Percentiles rank a stretch among this genome's conserved stretches.
These are phyloP conservation scores for Rhodophaea formosa DNA, from an alignment of 2,888 invertebrate species.

Conservation along the genomic window DNA sequence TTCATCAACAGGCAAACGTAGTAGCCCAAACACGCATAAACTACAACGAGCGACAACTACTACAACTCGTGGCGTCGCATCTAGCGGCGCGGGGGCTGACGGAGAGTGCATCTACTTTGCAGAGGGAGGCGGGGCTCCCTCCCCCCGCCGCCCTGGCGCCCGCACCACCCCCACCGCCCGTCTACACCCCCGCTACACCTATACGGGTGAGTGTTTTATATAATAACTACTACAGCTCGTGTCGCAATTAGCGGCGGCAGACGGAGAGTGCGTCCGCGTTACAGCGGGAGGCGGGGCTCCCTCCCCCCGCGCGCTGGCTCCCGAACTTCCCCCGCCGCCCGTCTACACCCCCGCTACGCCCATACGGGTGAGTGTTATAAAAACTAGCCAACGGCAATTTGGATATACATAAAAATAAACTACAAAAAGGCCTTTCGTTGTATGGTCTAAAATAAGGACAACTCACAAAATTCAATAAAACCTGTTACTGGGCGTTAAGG, in stretches of 20 bases:
- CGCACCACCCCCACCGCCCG: constrained; percentile 72
- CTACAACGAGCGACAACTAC: constrained; percentile 95
- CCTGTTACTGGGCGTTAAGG: too few species aligned
- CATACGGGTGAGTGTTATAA: constrained; percentile 55
- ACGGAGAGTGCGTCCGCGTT: constrained; percentile 86
- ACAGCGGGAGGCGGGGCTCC: constrained; percentile 88
- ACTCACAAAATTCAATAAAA: too few species aligned
- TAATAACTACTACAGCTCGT: constrained; percentile 92
- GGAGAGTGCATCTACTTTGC: constrained; percentile 87
- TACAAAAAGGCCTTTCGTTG: too few species aligned
- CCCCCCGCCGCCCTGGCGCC: constrained; percentile 62
- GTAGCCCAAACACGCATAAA: constrained; percentile 97
- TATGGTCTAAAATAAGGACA: too few species aligned
- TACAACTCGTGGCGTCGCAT: constrained; percentile 95
- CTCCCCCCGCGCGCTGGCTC: constrained; percentile 65
- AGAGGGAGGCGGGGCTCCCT: constrained; percentile 88
- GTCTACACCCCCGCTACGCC: constrained; percentile 79
- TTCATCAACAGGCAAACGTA: constrained; percentile 87
- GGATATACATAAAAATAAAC: too few species aligned
- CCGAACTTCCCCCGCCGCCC: constrained; percentile 70
- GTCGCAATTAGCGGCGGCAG: constrained; percentile 91
- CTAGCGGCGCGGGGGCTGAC: constrained; percentile 87
- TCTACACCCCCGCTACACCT: constrained; percentile 78
- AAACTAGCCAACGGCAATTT: too few species aligned
- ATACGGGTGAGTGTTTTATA: constrained; percentile 58